Evolutionary conservation across 2,888 invertebrate genomes (phyloP).

Genomic region (Steinernema hermaphroditum): DNA sequence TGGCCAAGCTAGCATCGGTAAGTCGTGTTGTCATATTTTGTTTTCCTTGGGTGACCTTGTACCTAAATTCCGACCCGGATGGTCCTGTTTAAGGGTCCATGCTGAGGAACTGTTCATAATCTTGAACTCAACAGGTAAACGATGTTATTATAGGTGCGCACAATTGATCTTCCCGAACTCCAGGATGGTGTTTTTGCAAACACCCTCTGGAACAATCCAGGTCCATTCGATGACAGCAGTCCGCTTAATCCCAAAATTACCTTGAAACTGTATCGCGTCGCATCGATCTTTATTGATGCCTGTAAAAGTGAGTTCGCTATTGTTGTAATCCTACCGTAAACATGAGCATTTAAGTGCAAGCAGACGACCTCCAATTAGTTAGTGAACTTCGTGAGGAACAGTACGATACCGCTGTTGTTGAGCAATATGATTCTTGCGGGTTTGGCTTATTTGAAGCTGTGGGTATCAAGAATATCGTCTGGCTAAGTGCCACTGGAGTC

Average conservation of each 20-base stretch:
- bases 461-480: constrained; percentile 46
- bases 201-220: constrained; percentile 61
- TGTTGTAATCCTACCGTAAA: neutral
- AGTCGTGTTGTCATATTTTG: neutral
- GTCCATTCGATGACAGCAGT: constrained; percentile 54
- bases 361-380: constrained; percentile 39
- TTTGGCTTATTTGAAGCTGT: constrained; percentile 51
- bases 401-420: constrained; percentile 57
- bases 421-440: constrained; percentile 62
- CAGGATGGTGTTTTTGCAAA: constrained; percentile 41
- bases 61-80: too few species aligned
- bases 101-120: too few species aligned
- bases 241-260: constrained; percentile 59
- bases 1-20: constrained; percentile 30
- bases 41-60: neutral
- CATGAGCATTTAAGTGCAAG: constrained; percentile 39
- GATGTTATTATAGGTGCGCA: neutral
- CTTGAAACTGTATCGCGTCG: constrained; percentile 52
- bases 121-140: too few species aligned
- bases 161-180: constrained; percentile 15
- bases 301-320: constrained; percentile 44
- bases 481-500: constrained; percentile 59
- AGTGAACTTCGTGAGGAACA: constrained; percentile 37
- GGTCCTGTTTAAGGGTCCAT: too few species aligned
- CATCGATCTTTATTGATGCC: constrained; percentile 50